Evolutionary conservation across 1,140 invertebrate genomes (phyloP).

Genomic region (Zeugodacus cucurbitae): DNA sequence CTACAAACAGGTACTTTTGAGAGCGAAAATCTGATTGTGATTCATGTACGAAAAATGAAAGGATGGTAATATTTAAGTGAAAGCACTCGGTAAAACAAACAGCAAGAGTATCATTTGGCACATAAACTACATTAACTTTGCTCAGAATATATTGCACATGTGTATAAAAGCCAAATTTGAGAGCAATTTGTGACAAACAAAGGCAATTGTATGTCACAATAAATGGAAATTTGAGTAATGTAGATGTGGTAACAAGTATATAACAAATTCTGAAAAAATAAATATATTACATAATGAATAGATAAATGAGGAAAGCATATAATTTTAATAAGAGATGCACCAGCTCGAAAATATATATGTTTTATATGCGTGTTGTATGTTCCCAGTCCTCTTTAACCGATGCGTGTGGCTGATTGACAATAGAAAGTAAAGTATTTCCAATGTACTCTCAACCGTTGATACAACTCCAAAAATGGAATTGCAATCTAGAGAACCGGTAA

Average conservation of each 20-base stretch:
- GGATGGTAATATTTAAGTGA: neutral
- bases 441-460: no score
- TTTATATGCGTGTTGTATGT: no score
- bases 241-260: neutral
- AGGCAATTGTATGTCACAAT: neutral
- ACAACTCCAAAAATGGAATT: no score
- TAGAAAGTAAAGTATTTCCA: no score
- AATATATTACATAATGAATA: neutral
- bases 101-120: neutral
- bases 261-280: neutral
- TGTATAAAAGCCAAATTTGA: neutral
- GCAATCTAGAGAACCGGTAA: no score
- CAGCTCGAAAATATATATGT: no score
- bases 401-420: no score
- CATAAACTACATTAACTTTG: neutral
- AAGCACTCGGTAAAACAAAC: neutral
- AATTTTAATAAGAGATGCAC: no score
- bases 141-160: neutral
- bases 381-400: no score
- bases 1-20: neutral
- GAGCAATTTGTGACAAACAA: neutral
- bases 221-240: neutral
- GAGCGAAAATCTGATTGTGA: neutral
- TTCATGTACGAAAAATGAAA: slow-evolving; percentile 1
- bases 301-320: neutral